Percentiles rank a stretch among this genome's conserved stretches.
phyloP scores from a whole-genome alignment of 2,113 vertebrate species.

The Sylvilagus bachmani region DNA sequence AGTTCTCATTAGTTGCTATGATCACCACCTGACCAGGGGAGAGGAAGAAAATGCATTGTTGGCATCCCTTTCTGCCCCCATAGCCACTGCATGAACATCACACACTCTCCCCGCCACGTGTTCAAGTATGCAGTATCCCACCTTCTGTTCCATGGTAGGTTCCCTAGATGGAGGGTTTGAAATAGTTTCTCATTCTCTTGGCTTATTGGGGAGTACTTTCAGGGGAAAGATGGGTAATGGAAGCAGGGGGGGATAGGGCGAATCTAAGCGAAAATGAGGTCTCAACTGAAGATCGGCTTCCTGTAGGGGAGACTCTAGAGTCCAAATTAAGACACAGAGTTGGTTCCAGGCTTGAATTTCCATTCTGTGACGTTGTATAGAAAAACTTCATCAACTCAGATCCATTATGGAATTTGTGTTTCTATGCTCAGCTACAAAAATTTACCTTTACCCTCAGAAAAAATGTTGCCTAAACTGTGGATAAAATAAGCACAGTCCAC shows the following conservation, averaged over 20 bases:
- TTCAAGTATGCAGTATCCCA: too few relatives aligned
- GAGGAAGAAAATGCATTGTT: not conserved
- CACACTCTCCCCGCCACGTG: not conserved
- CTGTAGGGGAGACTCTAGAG: not conserved
- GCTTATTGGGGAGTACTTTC: not conserved
- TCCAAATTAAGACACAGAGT: not conserved
- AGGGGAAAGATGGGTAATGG: not conserved
- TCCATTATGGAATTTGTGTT: not conserved
- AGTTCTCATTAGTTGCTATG: not conserved
- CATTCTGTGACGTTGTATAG: not conserved
- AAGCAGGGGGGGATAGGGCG: not conserved
- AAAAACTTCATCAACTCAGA: not conserved
- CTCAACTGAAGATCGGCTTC: not conserved
- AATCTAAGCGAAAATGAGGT: not conserved
- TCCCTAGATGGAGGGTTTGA: not conserved
- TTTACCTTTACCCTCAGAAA: slow-evolving; percentile 9
- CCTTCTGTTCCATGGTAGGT: not conserved
- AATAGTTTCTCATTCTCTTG: not conserved
- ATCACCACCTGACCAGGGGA: not conserved
- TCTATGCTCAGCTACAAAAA: not conserved
- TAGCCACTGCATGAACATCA: not conserved
- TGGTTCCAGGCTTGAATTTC: not conserved
- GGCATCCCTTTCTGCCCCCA: not conserved
- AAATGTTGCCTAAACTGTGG: not conserved
- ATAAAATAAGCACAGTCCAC: not conserved